A percentile compares a stretch with the other conserved stretches of the same genome.
Conservation (phyloP, 2,888 invertebrate genomes). For the Alcis repandata region DNA sequence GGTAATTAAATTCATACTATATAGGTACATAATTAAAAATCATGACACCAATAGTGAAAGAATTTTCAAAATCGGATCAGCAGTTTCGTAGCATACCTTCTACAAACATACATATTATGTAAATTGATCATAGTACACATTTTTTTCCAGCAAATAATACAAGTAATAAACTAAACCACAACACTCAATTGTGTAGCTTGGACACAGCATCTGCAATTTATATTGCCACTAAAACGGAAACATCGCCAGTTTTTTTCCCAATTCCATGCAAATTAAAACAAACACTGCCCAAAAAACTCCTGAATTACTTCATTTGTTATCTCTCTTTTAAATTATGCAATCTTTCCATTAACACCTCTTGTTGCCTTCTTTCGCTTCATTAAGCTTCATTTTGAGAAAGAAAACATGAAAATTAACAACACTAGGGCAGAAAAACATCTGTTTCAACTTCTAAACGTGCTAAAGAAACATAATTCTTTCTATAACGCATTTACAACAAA, state of each 20-base stretch:
- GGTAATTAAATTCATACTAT: too few species aligned
- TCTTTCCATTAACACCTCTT: slow-evolving; percentile 30
- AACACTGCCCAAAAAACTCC: slow-evolving; percentile 5
- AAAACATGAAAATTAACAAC: slow-evolving; percentile 33
- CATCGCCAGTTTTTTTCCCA: not conserved
- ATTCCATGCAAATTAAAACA: slow-evolving; percentile 16
- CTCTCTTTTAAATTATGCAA: slow-evolving; percentile 27
- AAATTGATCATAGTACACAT: too few species aligned
- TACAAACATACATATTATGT: too few species aligned
- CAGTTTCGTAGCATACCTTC: too few species aligned
- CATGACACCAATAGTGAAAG: too few species aligned
- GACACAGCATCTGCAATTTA: too few species aligned
- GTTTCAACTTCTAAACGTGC: slow-evolving; percentile 49
- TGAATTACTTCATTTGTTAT: slow-evolving; percentile 15
- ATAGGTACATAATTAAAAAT: too few species aligned
- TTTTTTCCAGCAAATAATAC: too few species aligned
- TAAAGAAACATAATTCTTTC: slow-evolving; percentile 60
- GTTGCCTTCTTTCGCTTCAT: slow-evolving; percentile 24
- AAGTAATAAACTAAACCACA: too few species aligned
- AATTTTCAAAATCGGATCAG: too few species aligned
- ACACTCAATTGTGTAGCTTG: too few species aligned
- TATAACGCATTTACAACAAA: slow-evolving; percentile 67
- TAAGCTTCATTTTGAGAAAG: slow-evolving; percentile 27
- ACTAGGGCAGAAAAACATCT: slow-evolving; percentile 46
- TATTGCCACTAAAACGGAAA: not conserved